These are phyloP conservation scores for Umimayanthus kanabou DNA, from an alignment of 92 coral and sea anemone species.

Conservation along the genomic window DNA sequence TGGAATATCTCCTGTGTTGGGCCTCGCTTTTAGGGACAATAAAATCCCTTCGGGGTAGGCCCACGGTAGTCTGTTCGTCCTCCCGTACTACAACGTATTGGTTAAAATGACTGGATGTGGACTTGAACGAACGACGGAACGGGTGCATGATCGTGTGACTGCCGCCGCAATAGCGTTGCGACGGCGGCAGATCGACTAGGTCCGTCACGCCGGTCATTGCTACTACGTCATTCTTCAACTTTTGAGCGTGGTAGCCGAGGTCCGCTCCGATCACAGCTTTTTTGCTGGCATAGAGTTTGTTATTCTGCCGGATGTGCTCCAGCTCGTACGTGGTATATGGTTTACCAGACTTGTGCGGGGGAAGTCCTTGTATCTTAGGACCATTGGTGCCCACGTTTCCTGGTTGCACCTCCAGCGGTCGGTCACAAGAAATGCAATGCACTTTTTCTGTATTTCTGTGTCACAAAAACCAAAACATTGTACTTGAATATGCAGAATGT, in stretches of 20 bases:
- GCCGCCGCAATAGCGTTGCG: conserved; percentile 97
- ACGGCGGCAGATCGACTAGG: conserved; percentile 79
- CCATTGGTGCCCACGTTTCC: conserved; percentile 55
- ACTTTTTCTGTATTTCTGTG: conserved; percentile 74
- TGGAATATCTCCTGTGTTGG: conserved; percentile 63
- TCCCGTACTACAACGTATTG: conserved; percentile 87
- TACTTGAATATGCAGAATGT: too few species aligned
- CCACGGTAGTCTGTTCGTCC: conserved; percentile 72
- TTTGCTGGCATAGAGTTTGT: conserved; percentile 68
- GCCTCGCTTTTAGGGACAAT: conserved; percentile 81
- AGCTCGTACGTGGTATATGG: conserved; percentile 94
- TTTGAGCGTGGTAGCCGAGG: conserved; percentile 81
- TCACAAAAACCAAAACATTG: neutral
- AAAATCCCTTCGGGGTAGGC: conserved; percentile 86
- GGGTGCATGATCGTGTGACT: conserved; percentile 96
- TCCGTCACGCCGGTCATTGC: conserved; percentile 92
- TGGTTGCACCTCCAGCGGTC: conserved; percentile 79
- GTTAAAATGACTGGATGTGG: conserved; percentile 82
- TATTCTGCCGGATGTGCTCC: conserved; percentile 94
- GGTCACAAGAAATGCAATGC: conserved; percentile 94
- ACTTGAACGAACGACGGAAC: conserved; percentile 79
- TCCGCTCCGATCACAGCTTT: conserved; percentile 84
- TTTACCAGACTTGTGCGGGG: conserved; percentile 78
- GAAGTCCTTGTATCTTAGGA: conserved; percentile 84
- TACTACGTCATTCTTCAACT: conserved; percentile 77